A percentile compares a stretch with the other conserved stretches of the same genome.
phyloP scores from a whole-genome alignment of 2,113 vertebrate species.

The Aspiorhynchus laticeps region DNA sequence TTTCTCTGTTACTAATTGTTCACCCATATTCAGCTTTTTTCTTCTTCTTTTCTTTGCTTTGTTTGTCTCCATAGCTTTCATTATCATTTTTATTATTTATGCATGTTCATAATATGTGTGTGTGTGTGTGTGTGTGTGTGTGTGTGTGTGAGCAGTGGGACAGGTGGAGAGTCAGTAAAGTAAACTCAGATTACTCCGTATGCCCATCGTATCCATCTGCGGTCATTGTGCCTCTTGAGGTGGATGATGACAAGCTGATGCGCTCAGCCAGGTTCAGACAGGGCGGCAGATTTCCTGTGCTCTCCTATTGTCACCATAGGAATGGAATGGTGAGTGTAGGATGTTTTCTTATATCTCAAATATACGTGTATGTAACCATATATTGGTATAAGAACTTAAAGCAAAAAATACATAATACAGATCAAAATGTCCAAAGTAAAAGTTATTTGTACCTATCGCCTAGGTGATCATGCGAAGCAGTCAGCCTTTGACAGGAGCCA shows the following conservation, averaged over 20 bases:
- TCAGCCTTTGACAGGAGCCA: slow-evolving; percentile 81
- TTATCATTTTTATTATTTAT: no score
- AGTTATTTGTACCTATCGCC: neutral
- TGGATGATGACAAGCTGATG: slow-evolving; percentile 67
- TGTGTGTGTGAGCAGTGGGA: slow-evolving; percentile 69
- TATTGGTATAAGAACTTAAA: neutral
- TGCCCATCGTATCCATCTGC: slow-evolving; percentile 78
- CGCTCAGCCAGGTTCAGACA: slow-evolving; percentile 81
- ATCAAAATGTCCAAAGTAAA: neutral
- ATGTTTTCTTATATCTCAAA: neutral
- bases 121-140: slow-evolving; percentile 1
- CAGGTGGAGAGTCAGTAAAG: slow-evolving; percentile 79
- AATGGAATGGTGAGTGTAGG: slow-evolving; percentile 75
- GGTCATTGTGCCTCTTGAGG: slow-evolving; percentile 73
- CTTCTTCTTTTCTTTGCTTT: neutral
- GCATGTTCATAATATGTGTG: neutral
- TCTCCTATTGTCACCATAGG: slow-evolving; percentile 80
- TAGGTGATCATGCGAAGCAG: slow-evolving; percentile 84
- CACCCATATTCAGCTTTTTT: neutral
- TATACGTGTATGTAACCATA: neutral
- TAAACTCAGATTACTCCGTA: slow-evolving; percentile 77
- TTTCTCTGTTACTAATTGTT: neutral
- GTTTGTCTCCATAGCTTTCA: neutral
- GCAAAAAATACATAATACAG: neutral
- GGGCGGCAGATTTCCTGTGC: slow-evolving; percentile 81